Base-by-base conservation (phyloP, 2,888 invertebrate species). In the Stenchaetothrips biformis region DNA sequence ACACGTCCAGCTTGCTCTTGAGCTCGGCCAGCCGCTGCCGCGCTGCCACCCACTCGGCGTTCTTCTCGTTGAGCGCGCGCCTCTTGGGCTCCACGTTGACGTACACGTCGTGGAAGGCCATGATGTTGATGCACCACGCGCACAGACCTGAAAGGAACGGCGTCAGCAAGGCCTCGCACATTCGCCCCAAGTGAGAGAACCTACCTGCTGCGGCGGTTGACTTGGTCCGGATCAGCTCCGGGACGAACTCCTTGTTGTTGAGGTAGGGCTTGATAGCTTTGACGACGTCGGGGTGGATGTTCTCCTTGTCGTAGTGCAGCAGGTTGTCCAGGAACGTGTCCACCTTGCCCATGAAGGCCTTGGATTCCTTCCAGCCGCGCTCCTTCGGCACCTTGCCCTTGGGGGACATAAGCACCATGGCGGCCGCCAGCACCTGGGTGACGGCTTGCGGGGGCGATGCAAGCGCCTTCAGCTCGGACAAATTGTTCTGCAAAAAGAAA, bases 401-500 rank as follows among this genome's bases (percentile, higher is more conserved):
- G 81, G 91, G 90, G 0, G 94, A 89, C 84, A 97, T 92, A n/a
- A 98, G 88, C 3, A 96, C 95, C 83, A 96, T 89, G 6, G 97
- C 97, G 9, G 96, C 97, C 1, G 95, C 93, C 11, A 92, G 92
- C 0, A 97, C 97, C 84, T 92, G 94, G 0, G 94, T 93, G 0
- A 97, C 97, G 80, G 95, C 95, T 77, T 92, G 92, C 0, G 96
- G 96, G 7, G 98, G 98, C 7, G 95, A 92, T 0, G 96, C 95
- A 86, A 98, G 97, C 0, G 97, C 96, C 86, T 97, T 97, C 85
- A 98, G 87, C 88, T 98, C 98, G 0, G 97, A 97, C 83, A 98
- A 87, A 86, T 98, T 98, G 85, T 92, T 93, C 88, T 88, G 82
- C 21, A 4, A 27, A n/a, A 1, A 78, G 3, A 78, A 78, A 78